Evolutionary conservation across 2,888 invertebrate species (phyloP), one percentile per base, ranked within the genome.

Genomic region (Macrophya annulata): DNA sequence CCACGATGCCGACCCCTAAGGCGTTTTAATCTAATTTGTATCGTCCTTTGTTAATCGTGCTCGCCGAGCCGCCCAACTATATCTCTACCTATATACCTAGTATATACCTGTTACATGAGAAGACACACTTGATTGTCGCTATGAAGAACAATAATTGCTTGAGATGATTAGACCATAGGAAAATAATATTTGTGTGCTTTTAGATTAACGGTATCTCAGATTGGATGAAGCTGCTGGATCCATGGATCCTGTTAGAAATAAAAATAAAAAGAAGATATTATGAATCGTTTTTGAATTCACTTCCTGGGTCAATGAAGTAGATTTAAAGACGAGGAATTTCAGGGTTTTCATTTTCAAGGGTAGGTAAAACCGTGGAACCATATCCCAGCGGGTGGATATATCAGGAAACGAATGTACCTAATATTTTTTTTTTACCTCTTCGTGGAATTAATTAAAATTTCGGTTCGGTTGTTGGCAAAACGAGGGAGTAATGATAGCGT

Each of bases 21-120:
- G 93, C 93, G 92, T 91, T 93, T 93, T 93, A 93, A 93, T 93
- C 93, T 93, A 93, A 93, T 93, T 93, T 93, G 93, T 93, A 93
- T 93, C 91, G 91, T 89, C 90, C 92, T 93, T 93, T 93, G 93
- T 93, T 92, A 91, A 92, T 93, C 92, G 92, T 90, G 89, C 45
- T 65, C 77, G 59, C 21, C 45, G 65, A 65, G 43, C 68, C 77
- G 65, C 65, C 77, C 59, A 15, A 48, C 37, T 62, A 37, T 51
- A 76, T 65, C 59, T 37, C 9, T 48, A 48, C 48, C 48, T 48
- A 12, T 62, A 62, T 10, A 62, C 25, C 62, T 25, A 31, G 1
- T 31, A 31, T 81, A 21, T 81, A 68, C 55, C 45, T 59, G 21
- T 59, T 59, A 68, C 31, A 40, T 17, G 76, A n/a, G 43, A 12